phyloP scores from a whole-genome alignment of 2,888 invertebrate genomes.

The Apotomis capreana region DNA sequence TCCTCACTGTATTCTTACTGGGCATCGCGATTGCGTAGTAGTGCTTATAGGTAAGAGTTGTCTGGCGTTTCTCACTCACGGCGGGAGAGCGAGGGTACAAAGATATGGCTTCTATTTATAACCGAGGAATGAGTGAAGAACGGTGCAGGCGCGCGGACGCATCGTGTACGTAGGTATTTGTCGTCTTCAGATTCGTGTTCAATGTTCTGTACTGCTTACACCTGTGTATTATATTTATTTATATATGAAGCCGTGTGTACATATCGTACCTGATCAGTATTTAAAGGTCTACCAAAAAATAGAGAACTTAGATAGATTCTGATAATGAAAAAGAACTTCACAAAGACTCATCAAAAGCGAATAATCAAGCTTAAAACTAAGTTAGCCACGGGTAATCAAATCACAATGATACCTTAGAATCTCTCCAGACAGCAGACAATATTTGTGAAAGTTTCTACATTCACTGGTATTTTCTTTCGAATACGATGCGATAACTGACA shows the following conservation, averaged over 20 bases:
- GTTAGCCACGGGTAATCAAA: too few relatives aligned
- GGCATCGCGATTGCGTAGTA: slow-evolving; percentile 39
- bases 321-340: too few relatives aligned
- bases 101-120: slow-evolving; percentile 81
- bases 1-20: background rate
- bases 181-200: slow-evolving; percentile 64
- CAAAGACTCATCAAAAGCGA: too few relatives aligned
- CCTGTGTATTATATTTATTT: background rate
- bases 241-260: too few relatives aligned
- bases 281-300: too few relatives aligned
- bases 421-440: slow-evolving; percentile 3
- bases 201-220: slow-evolving; percentile 44
- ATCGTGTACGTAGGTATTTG: slow-evolving; percentile 54
- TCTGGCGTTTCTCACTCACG: slow-evolving; percentile 69
- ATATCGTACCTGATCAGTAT: too few relatives aligned
- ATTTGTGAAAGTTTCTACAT: slow-evolving; percentile 15
- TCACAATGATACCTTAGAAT: slow-evolving; percentile 3
- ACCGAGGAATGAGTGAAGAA: slow-evolving; percentile 54
- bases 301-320: too few relatives aligned
- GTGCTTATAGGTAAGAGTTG: slow-evolving; percentile 55
- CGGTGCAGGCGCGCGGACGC: slow-evolving; percentile 69
- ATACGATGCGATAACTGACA: background rate
- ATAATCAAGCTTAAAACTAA: too few relatives aligned
- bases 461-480: too few relatives aligned
- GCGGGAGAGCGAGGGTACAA: slow-evolving; percentile 76